Evolutionary conservation across 2,888 invertebrate genomes (phyloP), one percentile per base, ranked within the genome.

Genomic region (Aporophyla nigra): DNA sequence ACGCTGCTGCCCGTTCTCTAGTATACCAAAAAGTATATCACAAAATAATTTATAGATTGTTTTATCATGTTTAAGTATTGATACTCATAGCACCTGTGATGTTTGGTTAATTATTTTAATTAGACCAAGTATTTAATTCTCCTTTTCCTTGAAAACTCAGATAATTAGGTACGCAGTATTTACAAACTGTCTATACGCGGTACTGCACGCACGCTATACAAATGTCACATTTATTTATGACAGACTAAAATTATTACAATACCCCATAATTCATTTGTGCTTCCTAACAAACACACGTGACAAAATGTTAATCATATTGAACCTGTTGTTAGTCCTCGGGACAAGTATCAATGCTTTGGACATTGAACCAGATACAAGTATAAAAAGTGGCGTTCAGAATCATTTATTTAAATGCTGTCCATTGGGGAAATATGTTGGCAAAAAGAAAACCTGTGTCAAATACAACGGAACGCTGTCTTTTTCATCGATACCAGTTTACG

Each of bases 361-460:
- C 19, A 43, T n/a, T n/a, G 43, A 43, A 70, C n/a, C 56, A 27
- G 56, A 10, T n/a, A 49, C 73, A 40, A 12, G 14, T 40, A 14
- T 43, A 19, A 67, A 33, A 9, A 33, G 19, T 27, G 58, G 12
- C 46, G 2, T 33, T 2, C 43, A 12, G 19, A 46, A 24, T 0
- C 0, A 24, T 40, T n/a, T 80, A 27, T 51, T 14, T 7, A 78
- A 82, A 82, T 78, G 82, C 56, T 78, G 78, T 14, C 40, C 59
- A 24, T 19, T 7, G 0, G 77, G 49, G 0, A 51, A 24, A 46
- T 53, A 69, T 43, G 74, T 86, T 2, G 62, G 71, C 0, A 10
- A 0, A 4, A 59, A 0, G 0, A 78, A 49, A 53, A 2, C 0
- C 0, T 83, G 83, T 51, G 6, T 70, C 2, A 0, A 1, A 0